Evolutionary conservation across 1,140 invertebrate species (phyloP), one percentile per base, ranked within the genome.

Genomic region (Leptonema lineaticorne): DNA sequence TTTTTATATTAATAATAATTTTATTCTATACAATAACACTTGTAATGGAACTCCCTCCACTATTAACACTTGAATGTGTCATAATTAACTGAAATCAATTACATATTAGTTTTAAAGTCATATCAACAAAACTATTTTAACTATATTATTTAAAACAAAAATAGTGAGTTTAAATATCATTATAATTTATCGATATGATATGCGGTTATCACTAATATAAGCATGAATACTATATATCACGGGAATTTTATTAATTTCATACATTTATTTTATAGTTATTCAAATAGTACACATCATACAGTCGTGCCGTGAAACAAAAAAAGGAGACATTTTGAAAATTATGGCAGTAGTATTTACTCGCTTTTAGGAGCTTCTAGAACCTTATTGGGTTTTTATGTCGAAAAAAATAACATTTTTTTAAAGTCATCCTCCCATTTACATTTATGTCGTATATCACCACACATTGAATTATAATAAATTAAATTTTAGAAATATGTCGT

Each of bases 361-460:
- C 56, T 66, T 69, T 6, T 65, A 69, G 58, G 63, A 70, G 58
- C 67, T 68, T 68, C 58, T 62, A 68, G 46, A 70, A 58, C 60
- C 30, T 65, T 57, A 69, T 59, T 46, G 68, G 63, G 56, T 65
- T 66, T 30, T 41, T 26, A 37, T 22, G 29, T 24, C 50, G 24
- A 26, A 26, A 20, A 53, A 53, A 24, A 53, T 26, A 20, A 53
- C 50, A 26, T 53, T 26, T n/a, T n/a, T n/a, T 14, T 2, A 53
- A 22, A 53, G 1, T 53, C 50, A 53, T 53, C 50, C 37, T 41
- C 37, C 37, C 37, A 41, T 11, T n/a, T 22, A 53, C 11, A 53
- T 24, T 24, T 14, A n/a, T 24, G n/a, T 53, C 50, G 14, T 48
- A 53, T 53, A 24, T 53, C 50, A 53, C 6, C 22, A 4, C 11